These are phyloP conservation scores for Anhinga rufa DNA, from an alignment of 2,113 vertebrate genomes.

Conservation along the genomic window DNA sequence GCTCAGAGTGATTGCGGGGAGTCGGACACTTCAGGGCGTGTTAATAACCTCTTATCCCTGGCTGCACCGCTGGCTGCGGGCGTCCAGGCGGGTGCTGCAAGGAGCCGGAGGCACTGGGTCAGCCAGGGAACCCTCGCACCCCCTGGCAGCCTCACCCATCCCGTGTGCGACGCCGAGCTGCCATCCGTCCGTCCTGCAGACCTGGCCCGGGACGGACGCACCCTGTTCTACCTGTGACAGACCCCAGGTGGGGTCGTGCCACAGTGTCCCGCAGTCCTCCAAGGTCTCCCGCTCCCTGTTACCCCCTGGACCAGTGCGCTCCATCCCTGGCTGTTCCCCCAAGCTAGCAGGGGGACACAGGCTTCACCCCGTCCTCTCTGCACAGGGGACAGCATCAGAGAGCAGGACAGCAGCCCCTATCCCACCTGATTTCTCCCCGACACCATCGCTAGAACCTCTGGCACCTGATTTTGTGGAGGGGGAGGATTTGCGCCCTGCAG, in stretches of 20 bases:
- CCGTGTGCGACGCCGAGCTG: fast-evolving
- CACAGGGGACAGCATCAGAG: not conserved
- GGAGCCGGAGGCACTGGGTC: not conserved
- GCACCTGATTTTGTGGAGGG: not conserved
- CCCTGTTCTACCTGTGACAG: not conserved
- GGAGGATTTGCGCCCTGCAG: not conserved
- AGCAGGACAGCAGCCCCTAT: not conserved
- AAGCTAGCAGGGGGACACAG: not conserved
- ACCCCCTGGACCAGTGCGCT: no score
- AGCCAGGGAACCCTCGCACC: not conserved
- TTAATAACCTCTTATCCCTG: not conserved
- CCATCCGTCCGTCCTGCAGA: not conserved
- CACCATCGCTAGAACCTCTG: not conserved
- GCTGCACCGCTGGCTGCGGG: not conserved
- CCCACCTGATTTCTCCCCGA: not conserved
- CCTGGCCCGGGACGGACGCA: fast-evolving
- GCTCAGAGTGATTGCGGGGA: not conserved
- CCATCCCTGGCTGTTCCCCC: not conserved
- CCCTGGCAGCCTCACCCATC: not conserved
- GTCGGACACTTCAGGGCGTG: not conserved
- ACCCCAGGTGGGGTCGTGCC: not conserved
- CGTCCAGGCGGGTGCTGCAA: not conserved
- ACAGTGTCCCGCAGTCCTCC: not conserved
- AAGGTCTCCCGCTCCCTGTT: not conserved
- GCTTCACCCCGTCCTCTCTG: not conserved